Evolutionary conservation across 2,797 vertebrate species (phyloP), one percentile per base, ranked within the genome.

Genomic region (Myotis findleyi): DNA sequence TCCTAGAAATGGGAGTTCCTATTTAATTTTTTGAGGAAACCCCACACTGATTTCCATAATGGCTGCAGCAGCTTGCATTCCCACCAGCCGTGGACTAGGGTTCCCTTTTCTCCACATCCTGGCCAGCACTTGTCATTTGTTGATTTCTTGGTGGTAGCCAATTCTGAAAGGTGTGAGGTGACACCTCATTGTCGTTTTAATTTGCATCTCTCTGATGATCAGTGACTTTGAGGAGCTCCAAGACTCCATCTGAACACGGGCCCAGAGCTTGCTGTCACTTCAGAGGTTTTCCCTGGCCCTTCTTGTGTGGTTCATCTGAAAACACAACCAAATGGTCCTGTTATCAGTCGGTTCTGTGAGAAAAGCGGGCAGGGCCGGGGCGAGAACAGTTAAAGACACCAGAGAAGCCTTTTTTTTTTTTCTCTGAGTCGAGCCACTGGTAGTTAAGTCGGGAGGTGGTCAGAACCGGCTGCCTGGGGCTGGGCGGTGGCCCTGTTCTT

Each of bases 401-500:
- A 0, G 76, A 91, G 92, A 33, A 72, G 25, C 18, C 0, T 20
- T 5, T 38, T 87, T 82, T 96, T 95, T 86, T 84, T 7, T 57
- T 5, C 66, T 73, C 59, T 2, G 57, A 27, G 55, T 30, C 18
- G 72, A 89, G 92, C 95, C 87, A n/a, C 1, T 27, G 86, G 87
- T 93, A 87, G 87, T 98, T 88, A 89, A 93, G 84, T 91, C 36
- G 13, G 89, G 83, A 59, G 41, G 49, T 7, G 96, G 96, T 88
- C 71, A 95, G 96, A 84, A n/a, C 81, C 4, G 9, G 36, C 89
- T 62, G 86, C 38, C 62, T n/a, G 3, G 14, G 84, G 85, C 36
- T 79, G 93, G 96, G 96, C 23, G 94, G 92, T 23, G 89, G 89
- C 93, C 66, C 41, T 75, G 93, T 94, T 97, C 95, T 85, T 87